A percentile compares a stretch with the other conserved stretches of the same genome.
Evolutionary conservation across 2,797 vertebrate genomes (phyloP).

Genomic region (Paramormyrops hopkinsi): DNA sequence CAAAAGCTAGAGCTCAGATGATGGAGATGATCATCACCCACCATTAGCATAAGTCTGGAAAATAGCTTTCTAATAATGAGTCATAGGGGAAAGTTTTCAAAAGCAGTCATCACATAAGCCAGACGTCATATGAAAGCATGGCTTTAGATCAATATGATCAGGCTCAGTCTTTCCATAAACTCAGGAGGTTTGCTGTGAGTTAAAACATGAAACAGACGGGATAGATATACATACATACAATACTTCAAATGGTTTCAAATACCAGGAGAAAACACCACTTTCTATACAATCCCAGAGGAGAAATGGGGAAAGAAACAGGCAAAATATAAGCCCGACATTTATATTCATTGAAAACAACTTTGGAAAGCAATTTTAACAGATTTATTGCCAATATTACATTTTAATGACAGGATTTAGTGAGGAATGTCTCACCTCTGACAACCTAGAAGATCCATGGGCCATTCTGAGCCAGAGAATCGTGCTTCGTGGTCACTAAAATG

Average conservation of each 20-base stretch:
- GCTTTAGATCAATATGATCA: not conserved
- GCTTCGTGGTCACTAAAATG: not conserved
- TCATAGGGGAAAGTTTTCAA: not conserved
- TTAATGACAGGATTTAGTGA: not conserved
- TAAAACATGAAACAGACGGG: not conserved
- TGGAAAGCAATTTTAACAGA: constrained; percentile 7
- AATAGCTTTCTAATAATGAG: not conserved
- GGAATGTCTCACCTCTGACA: not conserved
- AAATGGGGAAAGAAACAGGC: not conserved
- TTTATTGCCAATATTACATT: constrained; percentile 12
- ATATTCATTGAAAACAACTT: not conserved
- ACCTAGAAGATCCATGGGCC: not conserved
- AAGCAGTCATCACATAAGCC: not conserved
- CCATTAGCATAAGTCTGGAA: not conserved
- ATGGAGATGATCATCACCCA: not conserved
- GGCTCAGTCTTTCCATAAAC: not conserved
- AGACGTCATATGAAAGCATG: not conserved
- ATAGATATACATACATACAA: not conserved
- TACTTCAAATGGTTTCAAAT: not conserved
- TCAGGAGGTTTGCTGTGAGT: not conserved
- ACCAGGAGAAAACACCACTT: not conserved
- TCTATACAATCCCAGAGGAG: not conserved
- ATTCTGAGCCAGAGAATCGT: not conserved
- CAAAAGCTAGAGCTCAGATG: not conserved
- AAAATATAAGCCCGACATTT: not conserved